A percentile compares a stretch with the other conserved stretches of the same genome.
Evolutionary conservation across 2,113 vertebrate species (phyloP).

Genomic region (Actinemys pallida): DNA sequence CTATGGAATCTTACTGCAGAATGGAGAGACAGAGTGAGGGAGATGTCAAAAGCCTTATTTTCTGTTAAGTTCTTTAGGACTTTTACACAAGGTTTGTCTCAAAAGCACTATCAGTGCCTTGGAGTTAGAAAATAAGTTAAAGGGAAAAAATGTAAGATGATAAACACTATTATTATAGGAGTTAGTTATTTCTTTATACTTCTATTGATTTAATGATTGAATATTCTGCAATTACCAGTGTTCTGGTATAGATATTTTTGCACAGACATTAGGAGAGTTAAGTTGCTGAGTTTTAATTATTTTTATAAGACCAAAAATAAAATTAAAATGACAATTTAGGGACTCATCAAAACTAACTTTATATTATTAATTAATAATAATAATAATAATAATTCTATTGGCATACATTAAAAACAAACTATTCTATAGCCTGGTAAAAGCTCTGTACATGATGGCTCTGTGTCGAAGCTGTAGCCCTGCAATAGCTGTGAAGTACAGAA

Average conservation of each 20-base stretch:
- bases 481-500: slow-evolving; percentile 49
- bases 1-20: background rate
- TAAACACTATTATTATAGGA: background rate
- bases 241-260: background rate
- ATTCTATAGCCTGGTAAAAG: slow-evolving; percentile 2
- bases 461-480: slow-evolving; percentile 44
- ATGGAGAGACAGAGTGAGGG: background rate
- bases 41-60: background rate
- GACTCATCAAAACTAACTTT: background rate
- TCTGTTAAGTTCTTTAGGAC: background rate
- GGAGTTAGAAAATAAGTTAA: background rate
- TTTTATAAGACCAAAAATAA: background rate
- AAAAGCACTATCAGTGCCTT: background rate
- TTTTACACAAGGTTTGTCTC: background rate
- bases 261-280: background rate
- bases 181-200: background rate
- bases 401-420: background rate
- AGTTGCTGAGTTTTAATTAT: background rate
- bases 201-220: background rate
- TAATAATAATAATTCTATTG: background rate
- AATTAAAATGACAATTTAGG: background rate
- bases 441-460: slow-evolving; percentile 12
- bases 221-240: background rate
- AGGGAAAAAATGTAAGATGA: background rate
- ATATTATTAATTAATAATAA: background rate